Percentiles rank a stretch among this genome's conserved stretches.
phyloP scores from a whole-genome alignment of 2,113 vertebrate species.

The Gnathonemus echidnorhynchus region DNA sequence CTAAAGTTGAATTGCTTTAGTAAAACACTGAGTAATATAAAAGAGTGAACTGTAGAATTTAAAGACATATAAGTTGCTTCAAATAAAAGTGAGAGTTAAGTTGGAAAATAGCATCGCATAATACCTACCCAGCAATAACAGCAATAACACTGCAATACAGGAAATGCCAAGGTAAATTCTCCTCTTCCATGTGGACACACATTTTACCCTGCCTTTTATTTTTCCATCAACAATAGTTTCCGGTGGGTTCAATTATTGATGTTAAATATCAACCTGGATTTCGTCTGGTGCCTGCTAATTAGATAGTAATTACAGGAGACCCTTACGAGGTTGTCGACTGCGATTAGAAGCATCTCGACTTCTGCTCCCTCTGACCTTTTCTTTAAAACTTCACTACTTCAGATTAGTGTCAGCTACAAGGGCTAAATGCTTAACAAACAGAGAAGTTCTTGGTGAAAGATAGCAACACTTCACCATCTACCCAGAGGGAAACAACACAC shows the following conservation, averaged over 20 bases:
- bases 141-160: background rate
- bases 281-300: constrained; percentile 59
- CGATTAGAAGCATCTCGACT: constrained; percentile 59
- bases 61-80: background rate
- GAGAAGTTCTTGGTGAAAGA: constrained; percentile 37
- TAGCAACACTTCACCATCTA: constrained; percentile 36
- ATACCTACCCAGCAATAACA: background rate
- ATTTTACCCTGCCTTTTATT: constrained; percentile 22
- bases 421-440: constrained; percentile 44
- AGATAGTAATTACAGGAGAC: constrained; percentile 60
- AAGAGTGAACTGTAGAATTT: background rate
- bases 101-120: background rate
- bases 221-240: constrained; percentile 22
- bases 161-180: background rate
- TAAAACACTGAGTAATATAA: background rate
- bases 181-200: constrained; percentile 37
- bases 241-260: constrained; percentile 63
- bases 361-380: constrained; percentile 55
- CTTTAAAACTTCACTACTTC: constrained; percentile 53
- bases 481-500: constrained; percentile 27
- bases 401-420: constrained; percentile 46
- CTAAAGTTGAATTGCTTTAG: background rate
- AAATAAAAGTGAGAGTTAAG: background rate
- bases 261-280: constrained; percentile 57
- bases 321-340: constrained; percentile 54